Conservation (phyloP, 2,888 invertebrate species). For the Caenorhabditis sp. region DNA sequence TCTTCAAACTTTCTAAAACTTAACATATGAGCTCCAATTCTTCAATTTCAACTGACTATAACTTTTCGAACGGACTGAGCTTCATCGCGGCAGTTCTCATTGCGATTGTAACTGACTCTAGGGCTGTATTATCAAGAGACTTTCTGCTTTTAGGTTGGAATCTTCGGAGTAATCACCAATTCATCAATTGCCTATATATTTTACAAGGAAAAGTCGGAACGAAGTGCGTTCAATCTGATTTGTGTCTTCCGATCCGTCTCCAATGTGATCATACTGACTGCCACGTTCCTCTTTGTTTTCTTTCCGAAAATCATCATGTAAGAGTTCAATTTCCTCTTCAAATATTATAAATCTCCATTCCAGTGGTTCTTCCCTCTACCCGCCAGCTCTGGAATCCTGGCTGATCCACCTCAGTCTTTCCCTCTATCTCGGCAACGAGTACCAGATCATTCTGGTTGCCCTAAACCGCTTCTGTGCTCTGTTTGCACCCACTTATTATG, state of each 20-base stretch:
- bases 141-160: slow-evolving; percentile 28
- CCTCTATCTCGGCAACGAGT: slow-evolving; percentile 38
- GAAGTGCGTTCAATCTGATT: slow-evolving; percentile 43
- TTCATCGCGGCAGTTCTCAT: too few relatives aligned
- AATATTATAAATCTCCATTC: too few relatives aligned
- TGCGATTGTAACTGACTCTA: background rate
- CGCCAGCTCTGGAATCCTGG: slow-evolving; percentile 9
- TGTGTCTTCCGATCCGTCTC: slow-evolving; percentile 35
- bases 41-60: too few relatives aligned
- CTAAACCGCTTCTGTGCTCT: slow-evolving; percentile 34
- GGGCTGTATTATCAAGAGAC: too few relatives aligned
- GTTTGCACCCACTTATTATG: slow-evolving; percentile 21
- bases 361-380: slow-evolving; percentile 38
- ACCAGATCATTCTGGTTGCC: slow-evolving; percentile 44
- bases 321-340: background rate
- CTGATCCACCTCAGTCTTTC: slow-evolving; percentile 31
- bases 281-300: slow-evolving; percentile 35
- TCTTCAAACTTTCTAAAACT: too few relatives aligned
- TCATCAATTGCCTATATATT: slow-evolving; percentile 24
- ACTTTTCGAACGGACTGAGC: too few relatives aligned
- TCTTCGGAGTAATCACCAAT: slow-evolving; percentile 32
- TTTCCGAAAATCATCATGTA: slow-evolving; percentile 38
- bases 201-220: slow-evolving; percentile 26
- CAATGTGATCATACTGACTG: slow-evolving; percentile 28
- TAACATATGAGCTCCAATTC: too few relatives aligned